A percentile compares a stretch with the other conserved stretches of the same genome.
Conservation (phyloP, 64 coral and sea anemone genomes). For the Actinia tenebrosa region DNA sequence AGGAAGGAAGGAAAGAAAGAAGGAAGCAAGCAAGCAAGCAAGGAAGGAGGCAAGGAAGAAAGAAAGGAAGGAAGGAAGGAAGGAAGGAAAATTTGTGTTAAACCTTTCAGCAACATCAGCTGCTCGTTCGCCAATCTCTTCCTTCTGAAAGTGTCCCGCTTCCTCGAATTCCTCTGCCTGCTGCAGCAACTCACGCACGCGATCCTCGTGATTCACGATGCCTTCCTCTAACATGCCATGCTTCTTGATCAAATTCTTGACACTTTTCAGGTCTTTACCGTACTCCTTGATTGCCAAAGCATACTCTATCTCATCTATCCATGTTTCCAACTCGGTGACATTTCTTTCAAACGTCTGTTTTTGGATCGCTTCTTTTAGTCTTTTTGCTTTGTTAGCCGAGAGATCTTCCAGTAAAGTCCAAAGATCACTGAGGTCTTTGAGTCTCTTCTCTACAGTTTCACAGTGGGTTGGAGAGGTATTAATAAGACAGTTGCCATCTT, state of each 20-base stretch:
- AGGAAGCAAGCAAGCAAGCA: too few relatives aligned
- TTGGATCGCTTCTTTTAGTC: conserved; percentile 84
- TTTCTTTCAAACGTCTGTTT: conserved; percentile 84
- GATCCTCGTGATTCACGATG: conserved; percentile 57
- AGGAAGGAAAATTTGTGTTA: background rate
- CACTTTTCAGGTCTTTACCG: conserved; percentile 76
- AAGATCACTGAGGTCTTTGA: conserved; percentile 70
- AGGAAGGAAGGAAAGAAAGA: too few relatives aligned
- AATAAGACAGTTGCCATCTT: conserved; percentile 36
- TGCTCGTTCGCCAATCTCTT: conserved; percentile 84
- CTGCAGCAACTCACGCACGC: conserved; percentile 57
- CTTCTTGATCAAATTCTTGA: conserved; percentile 73
- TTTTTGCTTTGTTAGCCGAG: conserved; percentile 70
- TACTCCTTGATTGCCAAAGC: conserved; percentile 64
- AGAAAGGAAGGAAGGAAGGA: too few relatives aligned
- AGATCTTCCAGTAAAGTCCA: conserved; percentile 82
- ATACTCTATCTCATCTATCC: conserved; percentile 55
- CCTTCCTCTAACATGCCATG: conserved; percentile 71
- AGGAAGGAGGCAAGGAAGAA: too few relatives aligned
- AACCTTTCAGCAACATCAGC: conserved; percentile 80
- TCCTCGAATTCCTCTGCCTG: conserved; percentile 73
- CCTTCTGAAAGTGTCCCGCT: conserved; percentile 84
- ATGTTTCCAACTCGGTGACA: conserved; percentile 73
- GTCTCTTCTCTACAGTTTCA: conserved; percentile 63
- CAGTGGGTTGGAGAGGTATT: conserved; percentile 32